Percentiles rank a stretch among this genome's conserved stretches.
These are phyloP conservation scores for Poeciliopsis prolifica DNA, from an alignment of 2,113 vertebrate species.

Conservation along the genomic window DNA sequence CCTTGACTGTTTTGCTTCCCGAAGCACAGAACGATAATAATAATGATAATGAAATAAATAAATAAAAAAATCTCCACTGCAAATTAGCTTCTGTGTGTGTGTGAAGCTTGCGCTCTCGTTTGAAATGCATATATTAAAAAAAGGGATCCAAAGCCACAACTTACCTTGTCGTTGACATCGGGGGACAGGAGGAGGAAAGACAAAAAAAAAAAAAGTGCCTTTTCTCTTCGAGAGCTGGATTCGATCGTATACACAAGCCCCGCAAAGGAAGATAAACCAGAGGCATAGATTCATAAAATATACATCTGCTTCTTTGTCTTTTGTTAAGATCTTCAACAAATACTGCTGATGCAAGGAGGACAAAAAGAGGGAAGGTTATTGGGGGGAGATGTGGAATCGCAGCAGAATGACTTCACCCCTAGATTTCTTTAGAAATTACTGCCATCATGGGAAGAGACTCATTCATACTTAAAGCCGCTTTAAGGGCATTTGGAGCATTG, in stretches of 20 bases:
- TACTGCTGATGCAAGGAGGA: slow-evolving; percentile 79
- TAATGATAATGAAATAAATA: slow-evolving; percentile 65
- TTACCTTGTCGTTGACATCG: slow-evolving; percentile 99
- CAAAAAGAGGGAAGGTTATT: slow-evolving; percentile 75
- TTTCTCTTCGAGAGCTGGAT: slow-evolving; percentile 86
- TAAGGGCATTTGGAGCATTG: slow-evolving; percentile 32
- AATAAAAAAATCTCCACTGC: slow-evolving; percentile 79
- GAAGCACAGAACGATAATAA: slow-evolving; percentile 76
- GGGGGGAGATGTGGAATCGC: slow-evolving; percentile 53
- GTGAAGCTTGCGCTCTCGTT: slow-evolving; percentile 88
- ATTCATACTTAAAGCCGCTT: slow-evolving; percentile 59
- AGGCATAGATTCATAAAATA: slow-evolving; percentile 92
- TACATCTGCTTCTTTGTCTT: slow-evolving; percentile 81
- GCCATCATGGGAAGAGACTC: slow-evolving; percentile 53
- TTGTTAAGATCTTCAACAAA: slow-evolving; percentile 81
- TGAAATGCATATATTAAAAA: slow-evolving; percentile 92
- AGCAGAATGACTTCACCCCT: slow-evolving; percentile 59
- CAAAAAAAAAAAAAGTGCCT: slow-evolving; percentile 84
- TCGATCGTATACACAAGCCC: slow-evolving; percentile 76
- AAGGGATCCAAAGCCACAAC: slow-evolving; percentile 91
- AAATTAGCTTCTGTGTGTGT: slow-evolving; percentile 89
- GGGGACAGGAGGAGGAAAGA: slow-evolving; percentile 96
- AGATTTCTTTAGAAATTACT: slow-evolving; percentile 43
- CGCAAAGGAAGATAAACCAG: slow-evolving; percentile 89
- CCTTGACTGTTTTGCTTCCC: slow-evolving; percentile 80